Conservation (phyloP, 92 coral and sea anemone genomes). For the Hydrozoanthus gracilis region DNA sequence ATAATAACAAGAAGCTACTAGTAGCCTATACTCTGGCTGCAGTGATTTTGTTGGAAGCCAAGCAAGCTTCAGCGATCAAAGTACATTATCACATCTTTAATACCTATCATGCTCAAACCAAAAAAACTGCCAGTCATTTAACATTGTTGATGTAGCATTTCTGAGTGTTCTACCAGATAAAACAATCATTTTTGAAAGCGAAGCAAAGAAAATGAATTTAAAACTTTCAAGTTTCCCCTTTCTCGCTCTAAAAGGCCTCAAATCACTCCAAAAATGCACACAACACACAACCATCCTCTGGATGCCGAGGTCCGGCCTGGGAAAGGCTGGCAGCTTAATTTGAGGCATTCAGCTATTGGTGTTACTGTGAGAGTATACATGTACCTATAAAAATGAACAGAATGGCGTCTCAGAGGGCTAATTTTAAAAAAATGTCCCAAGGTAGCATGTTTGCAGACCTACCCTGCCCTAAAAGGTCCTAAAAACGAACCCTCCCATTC, state of each 20-base stretch:
- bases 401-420: conserved; percentile 3
- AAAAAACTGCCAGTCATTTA: no score
- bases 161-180: no score
- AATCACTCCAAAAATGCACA: conserved; percentile 20
- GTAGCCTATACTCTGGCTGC: no score
- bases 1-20: no score
- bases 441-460: conserved; percentile 27
- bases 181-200: background rate
- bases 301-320: conserved; percentile 22
- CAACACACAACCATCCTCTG: conserved; percentile 9
- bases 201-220: background rate
- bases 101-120: no score
- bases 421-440: conserved; percentile 20
- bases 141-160: no score
- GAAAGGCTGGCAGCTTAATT: conserved; percentile 20
- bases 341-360: conserved; percentile 29
- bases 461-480: conserved; percentile 27
- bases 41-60: no score
- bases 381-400: background rate
- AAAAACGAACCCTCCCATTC: conserved; percentile 27
- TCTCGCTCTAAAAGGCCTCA: background rate
- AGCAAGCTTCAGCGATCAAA: no score
- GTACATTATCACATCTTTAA: no score
- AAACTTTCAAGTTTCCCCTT: no score
- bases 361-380: no score